Percentiles rank a stretch among this genome's conserved stretches.
phyloP scores from a whole-genome alignment of 23 tunicate species.

The Ascidia mentula region DNA sequence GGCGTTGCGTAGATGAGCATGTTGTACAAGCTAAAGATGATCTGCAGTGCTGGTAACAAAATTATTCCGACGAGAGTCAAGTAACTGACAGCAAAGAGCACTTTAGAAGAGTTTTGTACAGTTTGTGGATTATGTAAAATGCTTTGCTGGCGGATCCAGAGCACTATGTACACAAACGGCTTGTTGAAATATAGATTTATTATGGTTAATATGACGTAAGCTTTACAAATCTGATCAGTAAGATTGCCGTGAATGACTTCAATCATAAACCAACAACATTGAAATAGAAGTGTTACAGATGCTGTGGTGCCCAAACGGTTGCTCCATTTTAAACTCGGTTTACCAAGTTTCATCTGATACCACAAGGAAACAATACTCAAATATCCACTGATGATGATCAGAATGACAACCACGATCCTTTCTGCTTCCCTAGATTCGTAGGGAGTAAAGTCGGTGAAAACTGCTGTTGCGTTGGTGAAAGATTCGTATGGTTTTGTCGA shows the following conservation, averaged over 20 bases:
- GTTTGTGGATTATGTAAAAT: background rate
- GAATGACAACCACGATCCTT: background rate
- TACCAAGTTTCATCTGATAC: background rate
- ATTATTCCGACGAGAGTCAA: slow-evolving; percentile 10
- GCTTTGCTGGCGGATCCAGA: slow-evolving; percentile 17
- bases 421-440: background rate
- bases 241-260: background rate
- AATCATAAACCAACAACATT: background rate
- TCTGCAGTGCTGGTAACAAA: background rate
- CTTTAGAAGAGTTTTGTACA: background rate
- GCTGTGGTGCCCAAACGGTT: slow-evolving; percentile 13
- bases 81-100: background rate
- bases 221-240: background rate
- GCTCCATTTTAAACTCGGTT: background rate
- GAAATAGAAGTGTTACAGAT: background rate
- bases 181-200: background rate
- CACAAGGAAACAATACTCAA: background rate
- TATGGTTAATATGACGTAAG: background rate
- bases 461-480: background rate
- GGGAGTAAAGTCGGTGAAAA: background rate
- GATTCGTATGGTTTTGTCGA: background rate
- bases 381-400: slow-evolving; percentile 6
- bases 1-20: background rate
- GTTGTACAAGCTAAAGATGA: background rate
- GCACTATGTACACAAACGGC: slow-evolving; percentile 8